Base-by-base conservation (phyloP, 2,888 invertebrate genomes). In the Drosophila anomalipes region DNA sequence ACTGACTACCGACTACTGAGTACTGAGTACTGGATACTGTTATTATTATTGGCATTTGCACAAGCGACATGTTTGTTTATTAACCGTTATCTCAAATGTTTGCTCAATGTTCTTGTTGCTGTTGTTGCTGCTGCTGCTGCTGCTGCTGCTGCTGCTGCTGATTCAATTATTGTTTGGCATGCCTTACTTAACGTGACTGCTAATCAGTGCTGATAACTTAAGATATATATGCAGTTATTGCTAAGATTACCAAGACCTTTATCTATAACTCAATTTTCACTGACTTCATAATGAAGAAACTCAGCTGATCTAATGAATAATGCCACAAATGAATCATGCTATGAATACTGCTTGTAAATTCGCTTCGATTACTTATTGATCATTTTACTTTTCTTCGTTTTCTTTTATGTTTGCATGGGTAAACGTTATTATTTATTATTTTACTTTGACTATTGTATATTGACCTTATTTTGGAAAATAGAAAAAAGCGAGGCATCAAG, bases 71-170 rank as follows among this genome's bases (percentile, higher is more conserved):
- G 74, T 74, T 70, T 77, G 75, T 57, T 74, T 71, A 71, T 76
- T 70, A 73, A 71, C 77, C 70, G 77, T 65, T 83, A 77, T 81
- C 78, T 68, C 35, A 63, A 71, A 51, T 77, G 62, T 67, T 77
- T 74, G 66, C 52, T 60, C 30, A 66, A 57, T 60, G 57, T 47
- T 52, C 53, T 37, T 56, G 67, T 32, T 62, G 66, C 10, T 47
- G 66, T 19, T 54, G 60, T 52, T 71, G 64, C 30, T 52, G 66
- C 14, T 44, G 65, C 14, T 44, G 65, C 22, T 53, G 59, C 61
- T 70, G 65, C n/a, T 71, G 64, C 30, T 52, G 66, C 14, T 44
- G 65, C 14, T 44, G 65, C 22, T 53, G 59, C 61, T 70, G 65
- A 66, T 56, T 80, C 72, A 80, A 73, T 66, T 70, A 66, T 70